phyloP scores from a whole-genome alignment of 2,797 vertebrate genomes.

The Diplodus sargus region DNA sequence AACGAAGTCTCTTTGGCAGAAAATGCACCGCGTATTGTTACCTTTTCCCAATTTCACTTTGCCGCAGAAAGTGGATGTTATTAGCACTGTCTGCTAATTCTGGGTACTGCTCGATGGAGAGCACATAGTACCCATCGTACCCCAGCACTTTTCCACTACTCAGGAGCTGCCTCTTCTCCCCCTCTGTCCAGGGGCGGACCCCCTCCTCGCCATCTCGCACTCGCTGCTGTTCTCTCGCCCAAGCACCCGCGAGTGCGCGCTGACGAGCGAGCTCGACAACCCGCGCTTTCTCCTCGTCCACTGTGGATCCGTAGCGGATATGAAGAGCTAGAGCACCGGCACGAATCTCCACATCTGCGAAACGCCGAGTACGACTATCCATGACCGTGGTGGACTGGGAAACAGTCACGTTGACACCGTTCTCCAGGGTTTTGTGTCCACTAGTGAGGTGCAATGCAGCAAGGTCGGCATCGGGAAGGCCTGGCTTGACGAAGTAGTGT shows the following conservation, averaged over 20 bases:
- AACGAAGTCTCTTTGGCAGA: conserved; percentile 89
- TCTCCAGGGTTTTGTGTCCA: conserved; percentile 95
- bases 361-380: conserved; percentile 96
- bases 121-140: conserved; percentile 98
- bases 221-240: conserved; percentile 95
- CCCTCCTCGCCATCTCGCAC: conserved; percentile 96
- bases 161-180: conserved; percentile 97
- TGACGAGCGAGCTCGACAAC: conserved; percentile 95
- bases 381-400: conserved; percentile 97
- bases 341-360: conserved; percentile 96
- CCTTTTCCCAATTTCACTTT: conserved; percentile 99
- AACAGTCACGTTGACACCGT: conserved; percentile 96
- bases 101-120: conserved; percentile 99
- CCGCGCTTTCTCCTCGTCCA: conserved; percentile 96
- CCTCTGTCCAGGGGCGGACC: conserved; percentile 96
- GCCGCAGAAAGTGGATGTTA: conserved; percentile 98
- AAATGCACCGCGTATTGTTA: conserved; percentile 90
- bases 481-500: conserved; percentile 97
- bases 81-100: conserved; percentile 97
- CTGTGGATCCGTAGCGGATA: conserved; percentile 95
- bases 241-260: conserved; percentile 93
- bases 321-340: conserved; percentile 92
- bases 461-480: conserved; percentile 94
- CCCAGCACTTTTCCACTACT: conserved; percentile 96
- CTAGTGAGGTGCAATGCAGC: conserved; percentile 94